A percentile compares a stretch with the other conserved stretches of the same genome.
Evolutionary conservation across 2,888 invertebrate species (phyloP).

Genomic region (Ochropleura plecta): DNA sequence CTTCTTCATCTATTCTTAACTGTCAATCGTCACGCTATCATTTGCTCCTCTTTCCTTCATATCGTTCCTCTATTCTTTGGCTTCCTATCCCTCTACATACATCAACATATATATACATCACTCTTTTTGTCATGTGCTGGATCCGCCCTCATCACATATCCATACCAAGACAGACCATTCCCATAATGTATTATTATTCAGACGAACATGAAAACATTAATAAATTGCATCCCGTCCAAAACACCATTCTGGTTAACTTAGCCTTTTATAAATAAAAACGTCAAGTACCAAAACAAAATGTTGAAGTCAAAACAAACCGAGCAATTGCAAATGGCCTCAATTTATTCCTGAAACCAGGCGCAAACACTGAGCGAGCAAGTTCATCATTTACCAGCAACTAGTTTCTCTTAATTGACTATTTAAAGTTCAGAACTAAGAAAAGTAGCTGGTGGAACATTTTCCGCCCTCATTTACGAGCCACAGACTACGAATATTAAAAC

Average conservation of each 20-base stretch:
- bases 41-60: no score
- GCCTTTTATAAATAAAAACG: constrained; percentile 1
- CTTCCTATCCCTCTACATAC: no score
- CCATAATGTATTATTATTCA: neutral
- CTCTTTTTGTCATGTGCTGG: no score
- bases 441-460: constrained; percentile 58
- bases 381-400: constrained; percentile 61
- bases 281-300: constrained; percentile 20
- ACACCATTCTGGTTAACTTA: no score
- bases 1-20: no score
- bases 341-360: constrained; percentile 58
- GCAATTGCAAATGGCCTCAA: constrained; percentile 57
- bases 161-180: no score
- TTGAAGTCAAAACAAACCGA: constrained; percentile 53
- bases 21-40: no score
- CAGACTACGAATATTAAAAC: constrained; percentile 53
- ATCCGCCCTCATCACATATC: no score
- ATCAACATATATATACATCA: no score
- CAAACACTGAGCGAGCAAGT: constrained; percentile 59
- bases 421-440: constrained; percentile 60
- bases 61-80: no score
- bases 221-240: neutral
- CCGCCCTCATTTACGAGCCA: constrained; percentile 50
- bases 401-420: constrained; percentile 62
- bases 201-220: neutral